phyloP scores from a whole-genome alignment of 1,140 invertebrate genomes.

The Drosophila triauraria region DNA sequence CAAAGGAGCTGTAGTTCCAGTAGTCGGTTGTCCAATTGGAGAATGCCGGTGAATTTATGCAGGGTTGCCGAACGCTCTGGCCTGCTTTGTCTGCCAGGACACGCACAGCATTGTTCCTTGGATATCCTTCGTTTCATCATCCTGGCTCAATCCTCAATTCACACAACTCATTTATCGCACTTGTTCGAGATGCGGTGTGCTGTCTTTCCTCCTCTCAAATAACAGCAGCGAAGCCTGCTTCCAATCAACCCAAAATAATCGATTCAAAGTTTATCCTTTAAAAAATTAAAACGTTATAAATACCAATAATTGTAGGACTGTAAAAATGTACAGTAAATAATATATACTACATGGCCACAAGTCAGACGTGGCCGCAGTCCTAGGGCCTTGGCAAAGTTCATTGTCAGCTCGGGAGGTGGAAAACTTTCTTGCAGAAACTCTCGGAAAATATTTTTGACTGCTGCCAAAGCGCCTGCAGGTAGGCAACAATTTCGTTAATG shows the following conservation, averaged over 20 bases:
- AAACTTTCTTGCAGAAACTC: constrained; percentile 9
- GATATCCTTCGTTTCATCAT: constrained; percentile 17
- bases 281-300: constrained; percentile 1
- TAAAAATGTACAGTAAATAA: not conserved
- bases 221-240: not conserved
- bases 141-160: constrained; percentile 22
- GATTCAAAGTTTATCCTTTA: not conserved
- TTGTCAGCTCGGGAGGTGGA: constrained; percentile 1
- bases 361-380: not conserved
- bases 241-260: not conserved
- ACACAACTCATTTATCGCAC: constrained; percentile 39
- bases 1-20: not conserved
- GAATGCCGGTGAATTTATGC: constrained; percentile 47
- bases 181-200: constrained; percentile 14
- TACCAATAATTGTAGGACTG: not conserved
- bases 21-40: constrained; percentile 36
- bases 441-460: constrained; percentile 19
- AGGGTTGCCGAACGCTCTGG: constrained; percentile 13
- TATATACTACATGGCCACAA: constrained; percentile 5
- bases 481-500: constrained; percentile 61
- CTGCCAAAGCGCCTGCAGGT: constrained; percentile 53
- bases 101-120: constrained; percentile 3
- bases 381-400: constrained; percentile 9
- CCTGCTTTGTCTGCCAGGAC: constrained; percentile 10
- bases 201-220: not conserved